These are phyloP conservation scores for Dascyllus trimaculatus DNA, from an alignment of 2,113 vertebrate species.

Conservation along the genomic window DNA sequence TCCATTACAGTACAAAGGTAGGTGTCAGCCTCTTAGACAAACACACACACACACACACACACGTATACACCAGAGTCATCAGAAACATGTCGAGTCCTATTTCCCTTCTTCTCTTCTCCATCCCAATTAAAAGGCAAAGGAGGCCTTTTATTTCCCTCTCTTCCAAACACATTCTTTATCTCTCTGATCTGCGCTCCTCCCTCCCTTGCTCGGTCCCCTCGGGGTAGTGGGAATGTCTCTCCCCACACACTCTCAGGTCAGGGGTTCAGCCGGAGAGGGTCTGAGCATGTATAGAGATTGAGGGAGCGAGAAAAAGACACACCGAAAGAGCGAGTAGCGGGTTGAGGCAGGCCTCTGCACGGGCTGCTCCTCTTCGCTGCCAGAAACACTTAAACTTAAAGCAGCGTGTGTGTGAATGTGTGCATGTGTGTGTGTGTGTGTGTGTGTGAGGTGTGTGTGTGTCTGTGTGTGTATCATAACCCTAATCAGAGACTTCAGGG, in stretches of 20 bases:
- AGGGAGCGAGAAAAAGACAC: constrained; percentile 48
- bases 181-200: constrained; percentile 77
- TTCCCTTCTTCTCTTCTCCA: constrained; percentile 72
- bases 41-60: constrained; percentile 57
- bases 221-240: constrained; percentile 81
- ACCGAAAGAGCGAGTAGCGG: constrained; percentile 61
- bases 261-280: constrained; percentile 82
- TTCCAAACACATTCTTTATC: constrained; percentile 80
- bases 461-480: constrained; percentile 70
- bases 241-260: constrained; percentile 82
- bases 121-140: constrained; percentile 85
- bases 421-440: constrained; percentile 63
- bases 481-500: constrained; percentile 82
- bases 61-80: constrained; percentile 69
- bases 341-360: constrained; percentile 77
- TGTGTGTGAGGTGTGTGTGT: constrained; percentile 58
- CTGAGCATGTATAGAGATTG: constrained; percentile 64
- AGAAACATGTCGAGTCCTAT: constrained; percentile 86
- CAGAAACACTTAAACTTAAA: constrained; percentile 84
- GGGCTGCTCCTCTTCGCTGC: constrained; percentile 75
- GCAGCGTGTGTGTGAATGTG: constrained; percentile 48
- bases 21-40: constrained; percentile 74
- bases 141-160: constrained; percentile 75
- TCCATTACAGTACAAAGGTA: constrained; percentile 76
- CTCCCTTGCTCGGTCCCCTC: constrained; percentile 68